Evolutionary conservation across 2,113 vertebrate genomes (phyloP).

Genomic region (Microcebus jonahi): DNA sequence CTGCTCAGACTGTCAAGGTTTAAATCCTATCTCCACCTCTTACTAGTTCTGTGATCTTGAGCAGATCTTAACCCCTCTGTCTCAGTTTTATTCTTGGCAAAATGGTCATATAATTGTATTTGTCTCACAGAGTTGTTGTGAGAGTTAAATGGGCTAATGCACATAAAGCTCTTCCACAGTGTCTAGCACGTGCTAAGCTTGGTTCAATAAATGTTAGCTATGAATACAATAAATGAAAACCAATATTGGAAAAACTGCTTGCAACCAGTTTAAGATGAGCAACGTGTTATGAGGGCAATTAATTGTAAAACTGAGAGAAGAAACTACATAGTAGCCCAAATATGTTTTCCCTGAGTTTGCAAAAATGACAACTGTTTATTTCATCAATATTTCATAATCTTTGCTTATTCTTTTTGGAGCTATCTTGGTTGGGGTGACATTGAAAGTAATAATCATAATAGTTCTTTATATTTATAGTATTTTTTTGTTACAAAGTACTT

Average conservation of each 20-base stretch:
- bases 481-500: background rate
- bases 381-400: background rate
- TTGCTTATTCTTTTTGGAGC: background rate
- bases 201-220: constrained; percentile 30
- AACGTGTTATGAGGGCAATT: background rate
- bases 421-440: background rate
- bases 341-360: background rate
- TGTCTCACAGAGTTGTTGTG: background rate
- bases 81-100: background rate
- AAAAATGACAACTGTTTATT: constrained; percentile 19
- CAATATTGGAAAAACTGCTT: background rate
- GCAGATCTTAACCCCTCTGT: background rate
- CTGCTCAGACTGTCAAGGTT: background rate
- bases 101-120: background rate
- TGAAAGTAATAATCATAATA: constrained; percentile 1
- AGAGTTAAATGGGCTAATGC: constrained; percentile 10
- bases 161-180: background rate
- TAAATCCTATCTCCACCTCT: background rate
- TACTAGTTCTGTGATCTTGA: background rate
- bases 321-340: background rate
- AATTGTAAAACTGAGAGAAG: constrained; percentile 16
- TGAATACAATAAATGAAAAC: background rate
- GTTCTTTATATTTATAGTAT: background rate
- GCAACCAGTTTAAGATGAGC: constrained; percentile 21
- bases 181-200: background rate